These are phyloP conservation scores for Temnothorax nylanderi DNA, from an alignment of 1,140 invertebrate genomes.

Conservation along the genomic window DNA sequence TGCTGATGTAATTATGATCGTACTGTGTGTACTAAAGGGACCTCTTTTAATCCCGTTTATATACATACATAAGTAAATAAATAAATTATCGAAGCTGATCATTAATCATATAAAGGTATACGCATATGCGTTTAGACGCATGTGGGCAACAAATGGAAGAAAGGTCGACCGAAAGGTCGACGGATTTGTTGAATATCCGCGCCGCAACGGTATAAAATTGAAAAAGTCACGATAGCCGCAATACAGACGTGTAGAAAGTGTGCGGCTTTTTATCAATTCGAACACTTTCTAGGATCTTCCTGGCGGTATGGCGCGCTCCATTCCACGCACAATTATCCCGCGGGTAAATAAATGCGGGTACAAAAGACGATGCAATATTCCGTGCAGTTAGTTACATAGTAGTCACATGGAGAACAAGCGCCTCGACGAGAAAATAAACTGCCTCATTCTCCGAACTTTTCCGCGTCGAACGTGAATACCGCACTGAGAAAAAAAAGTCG, in stretches of 20 bases:
- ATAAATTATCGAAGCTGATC: neutral
- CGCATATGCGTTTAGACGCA: neutral
- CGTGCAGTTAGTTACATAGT: neutral
- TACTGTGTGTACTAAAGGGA: too few species aligned
- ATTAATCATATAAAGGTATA: neutral
- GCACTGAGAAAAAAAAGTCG: too few species aligned
- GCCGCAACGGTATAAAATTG: neutral
- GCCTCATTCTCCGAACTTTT: conserved; percentile 16
- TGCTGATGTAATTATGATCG: too few species aligned
- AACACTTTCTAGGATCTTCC: conserved; percentile 50
- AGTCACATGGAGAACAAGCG: conserved; percentile 17
- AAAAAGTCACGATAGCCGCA: conserved; percentile 27
- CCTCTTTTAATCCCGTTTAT: too few species aligned
- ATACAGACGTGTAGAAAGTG: conserved; percentile 46
- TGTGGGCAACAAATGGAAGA: neutral
- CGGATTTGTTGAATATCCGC: neutral
- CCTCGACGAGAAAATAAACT: neutral
- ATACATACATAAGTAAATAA: too few species aligned
- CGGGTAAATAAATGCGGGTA: conserved; percentile 24
- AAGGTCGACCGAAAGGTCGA: neutral
- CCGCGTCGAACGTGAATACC: neutral
- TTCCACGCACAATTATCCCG: conserved; percentile 18
- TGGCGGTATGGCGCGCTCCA: neutral
- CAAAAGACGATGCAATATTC: conserved; percentile 26
- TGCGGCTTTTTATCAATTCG: conserved; percentile 54